Evolutionary conservation across 2,113 vertebrate genomes (phyloP).

Genomic region (Grammomys surdaster): DNA sequence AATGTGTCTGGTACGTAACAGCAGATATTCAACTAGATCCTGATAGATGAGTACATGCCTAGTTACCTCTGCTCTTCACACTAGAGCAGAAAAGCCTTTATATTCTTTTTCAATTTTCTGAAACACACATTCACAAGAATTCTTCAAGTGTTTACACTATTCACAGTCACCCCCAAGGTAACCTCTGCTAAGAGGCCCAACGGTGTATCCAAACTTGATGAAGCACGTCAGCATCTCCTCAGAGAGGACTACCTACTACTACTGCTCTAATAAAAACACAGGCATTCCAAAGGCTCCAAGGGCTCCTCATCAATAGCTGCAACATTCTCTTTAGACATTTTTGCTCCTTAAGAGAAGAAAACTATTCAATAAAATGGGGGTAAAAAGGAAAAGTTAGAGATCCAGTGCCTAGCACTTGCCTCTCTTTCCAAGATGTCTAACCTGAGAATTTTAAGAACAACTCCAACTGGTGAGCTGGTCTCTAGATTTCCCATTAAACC

Average conservation of each 20-base stretch:
- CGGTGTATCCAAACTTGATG: not conserved
- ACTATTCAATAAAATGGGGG: not conserved
- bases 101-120: not conserved
- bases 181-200: not conserved
- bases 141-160: slow-evolving; percentile 21
- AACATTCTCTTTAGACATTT: slow-evolving; percentile 26
- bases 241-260: not conserved
- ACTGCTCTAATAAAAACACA: slow-evolving; percentile 12
- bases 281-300: not conserved
- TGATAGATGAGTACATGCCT: slow-evolving; percentile 8
- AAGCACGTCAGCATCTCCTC: not conserved
- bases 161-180: slow-evolving; percentile 4
- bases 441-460: slow-evolving; percentile 36
- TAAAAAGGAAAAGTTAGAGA: slow-evolving; percentile 21
- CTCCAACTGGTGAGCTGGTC: not conserved
- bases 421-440: not conserved
- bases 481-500: slow-evolving; percentile 21
- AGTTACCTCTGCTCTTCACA: slow-evolving; percentile 9
- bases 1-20: not conserved
- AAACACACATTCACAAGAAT: slow-evolving; percentile 40
- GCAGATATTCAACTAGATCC: not conserved
- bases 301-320: slow-evolving; percentile 16
- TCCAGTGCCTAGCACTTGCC: not conserved
- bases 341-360: not conserved
- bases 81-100: not conserved